Conservation (phyloP, 2,888 invertebrate species). For the Willowsia nigromaculata region DNA sequence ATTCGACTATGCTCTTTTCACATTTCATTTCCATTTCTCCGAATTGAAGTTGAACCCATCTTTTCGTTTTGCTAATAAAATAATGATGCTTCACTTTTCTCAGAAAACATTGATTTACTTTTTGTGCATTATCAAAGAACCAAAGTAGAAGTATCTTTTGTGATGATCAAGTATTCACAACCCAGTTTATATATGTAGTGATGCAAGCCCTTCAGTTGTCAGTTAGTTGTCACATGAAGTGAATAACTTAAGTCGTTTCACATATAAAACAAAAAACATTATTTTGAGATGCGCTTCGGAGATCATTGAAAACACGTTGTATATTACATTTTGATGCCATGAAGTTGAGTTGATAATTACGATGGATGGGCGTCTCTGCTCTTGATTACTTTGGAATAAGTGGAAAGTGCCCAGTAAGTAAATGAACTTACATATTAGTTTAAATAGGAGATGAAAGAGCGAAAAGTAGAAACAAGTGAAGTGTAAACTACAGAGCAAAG, state of each 20-base stretch:
- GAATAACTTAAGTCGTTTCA: no score
- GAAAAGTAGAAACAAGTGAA: conserved; percentile 6
- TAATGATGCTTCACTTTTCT: background rate
- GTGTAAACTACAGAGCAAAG: background rate
- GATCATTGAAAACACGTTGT: no score
- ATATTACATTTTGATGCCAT: background rate
- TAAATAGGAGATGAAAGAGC: background rate
- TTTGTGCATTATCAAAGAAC: no score
- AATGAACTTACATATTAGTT: conserved; percentile 10
- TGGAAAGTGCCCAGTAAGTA: no score
- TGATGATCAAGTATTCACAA: background rate
- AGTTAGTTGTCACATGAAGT: no score
- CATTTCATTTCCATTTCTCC: background rate
- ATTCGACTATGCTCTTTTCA: background rate
- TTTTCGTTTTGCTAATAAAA: conserved; percentile 11
- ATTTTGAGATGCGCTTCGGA: no score
- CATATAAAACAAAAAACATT: no score
- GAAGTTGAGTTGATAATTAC: conserved; percentile 1
- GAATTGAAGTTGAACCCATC: background rate
- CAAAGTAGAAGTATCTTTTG: background rate
- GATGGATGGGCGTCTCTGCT: background rate
- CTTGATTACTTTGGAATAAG: conserved; percentile 31
- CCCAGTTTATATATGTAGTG: no score
- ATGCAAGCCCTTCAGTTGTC: no score
- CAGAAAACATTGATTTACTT: conserved; percentile 3